A percentile compares a stretch with the other conserved stretches of the same genome.
Conservation (phyloP, 1,140 invertebrate genomes). For the Leptopilina clavipes region DNA sequence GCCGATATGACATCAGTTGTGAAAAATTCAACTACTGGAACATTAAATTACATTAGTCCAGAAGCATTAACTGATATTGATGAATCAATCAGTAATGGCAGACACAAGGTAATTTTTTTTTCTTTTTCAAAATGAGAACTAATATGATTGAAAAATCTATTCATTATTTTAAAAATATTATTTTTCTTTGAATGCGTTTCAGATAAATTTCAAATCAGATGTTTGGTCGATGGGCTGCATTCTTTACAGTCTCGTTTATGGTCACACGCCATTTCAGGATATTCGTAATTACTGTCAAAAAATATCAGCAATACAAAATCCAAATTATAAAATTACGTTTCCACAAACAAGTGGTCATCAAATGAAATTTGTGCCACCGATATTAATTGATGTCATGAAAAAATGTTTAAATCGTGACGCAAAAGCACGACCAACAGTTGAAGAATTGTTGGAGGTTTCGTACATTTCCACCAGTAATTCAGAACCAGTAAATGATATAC, state of each 20-base stretch:
- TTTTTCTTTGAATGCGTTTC: too few relatives aligned
- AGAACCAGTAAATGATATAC: slow-evolving; percentile 49
- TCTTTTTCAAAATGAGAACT: too few relatives aligned
- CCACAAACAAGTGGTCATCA: slow-evolving; percentile 71
- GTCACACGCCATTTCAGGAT: slow-evolving; percentile 92
- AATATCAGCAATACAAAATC: slow-evolving; percentile 88
- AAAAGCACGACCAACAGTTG: slow-evolving; percentile 81
- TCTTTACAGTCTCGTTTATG: slow-evolving; percentile 94
- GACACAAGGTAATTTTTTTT: slow-evolving; percentile 65
- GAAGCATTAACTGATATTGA: slow-evolving; percentile 85
- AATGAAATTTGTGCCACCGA: slow-evolving; percentile 67
- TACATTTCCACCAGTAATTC: slow-evolving; percentile 71
- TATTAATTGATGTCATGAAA: slow-evolving; percentile 78
- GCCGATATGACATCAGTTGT: slow-evolving; percentile 92
- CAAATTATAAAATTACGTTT: slow-evolving; percentile 85
- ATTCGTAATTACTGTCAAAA: slow-evolving; percentile 85
- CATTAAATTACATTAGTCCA: slow-evolving; percentile 97
- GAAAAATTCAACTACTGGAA: slow-evolving; percentile 88
- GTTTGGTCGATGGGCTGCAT: slow-evolving; percentile 99
- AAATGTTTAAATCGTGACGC: slow-evolving; percentile 84
- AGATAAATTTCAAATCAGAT: slow-evolving; percentile 95
- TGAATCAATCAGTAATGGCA: slow-evolving; percentile 69
- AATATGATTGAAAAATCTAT: too few relatives aligned
- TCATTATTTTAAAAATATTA: too few relatives aligned
- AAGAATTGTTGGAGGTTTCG: slow-evolving; percentile 81